Evolutionary conservation across 1,140 invertebrate genomes (phyloP).

Genomic region (Aethina tumida): DNA sequence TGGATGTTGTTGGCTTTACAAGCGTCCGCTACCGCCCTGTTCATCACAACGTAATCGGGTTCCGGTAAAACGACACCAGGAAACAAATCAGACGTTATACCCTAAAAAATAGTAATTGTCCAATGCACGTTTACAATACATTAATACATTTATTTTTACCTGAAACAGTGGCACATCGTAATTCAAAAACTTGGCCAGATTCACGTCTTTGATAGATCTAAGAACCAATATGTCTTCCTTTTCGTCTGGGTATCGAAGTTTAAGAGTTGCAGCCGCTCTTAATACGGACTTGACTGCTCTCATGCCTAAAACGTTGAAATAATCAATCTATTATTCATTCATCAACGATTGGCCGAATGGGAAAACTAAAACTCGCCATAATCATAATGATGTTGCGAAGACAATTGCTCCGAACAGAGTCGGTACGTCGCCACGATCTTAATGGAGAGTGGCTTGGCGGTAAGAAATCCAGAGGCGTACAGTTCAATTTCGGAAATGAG

Average conservation of each 20-base stretch:
- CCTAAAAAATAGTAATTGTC: slow-evolving; percentile 42
- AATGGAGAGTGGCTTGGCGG: slow-evolving; percentile 76
- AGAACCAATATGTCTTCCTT: slow-evolving; percentile 72
- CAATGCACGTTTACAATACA: neutral
- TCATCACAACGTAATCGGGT: slow-evolving; percentile 59
- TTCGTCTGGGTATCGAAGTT: slow-evolving; percentile 79
- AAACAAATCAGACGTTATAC: slow-evolving; percentile 87
- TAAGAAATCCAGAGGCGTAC: slow-evolving; percentile 89
- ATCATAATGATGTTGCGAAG: slow-evolving; percentile 92
- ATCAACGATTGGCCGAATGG: neutral
- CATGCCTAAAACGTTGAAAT: slow-evolving; percentile 47
- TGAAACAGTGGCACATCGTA: slow-evolving; percentile 81
- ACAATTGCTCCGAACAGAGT: slow-evolving; percentile 89
- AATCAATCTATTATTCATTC: slow-evolving; percentile 1
- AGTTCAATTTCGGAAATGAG: slow-evolving; percentile 90
- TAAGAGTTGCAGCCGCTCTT: slow-evolving; percentile 80
- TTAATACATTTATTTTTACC: slow-evolving; percentile 33
- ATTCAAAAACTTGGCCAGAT: slow-evolving; percentile 83
- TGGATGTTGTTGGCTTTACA: slow-evolving; percentile 73
- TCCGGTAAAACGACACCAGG: slow-evolving; percentile 67
- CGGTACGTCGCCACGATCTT: slow-evolving; percentile 93
- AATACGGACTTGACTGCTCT: slow-evolving; percentile 83
- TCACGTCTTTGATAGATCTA: slow-evolving; percentile 87
- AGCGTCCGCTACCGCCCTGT: slow-evolving; percentile 49
- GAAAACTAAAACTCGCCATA: slow-evolving; percentile 51